Percentiles rank a stretch among this genome's conserved stretches.
Conservation (phyloP, 1,140 invertebrate species). For the Megalonaias nervosa region DNA sequence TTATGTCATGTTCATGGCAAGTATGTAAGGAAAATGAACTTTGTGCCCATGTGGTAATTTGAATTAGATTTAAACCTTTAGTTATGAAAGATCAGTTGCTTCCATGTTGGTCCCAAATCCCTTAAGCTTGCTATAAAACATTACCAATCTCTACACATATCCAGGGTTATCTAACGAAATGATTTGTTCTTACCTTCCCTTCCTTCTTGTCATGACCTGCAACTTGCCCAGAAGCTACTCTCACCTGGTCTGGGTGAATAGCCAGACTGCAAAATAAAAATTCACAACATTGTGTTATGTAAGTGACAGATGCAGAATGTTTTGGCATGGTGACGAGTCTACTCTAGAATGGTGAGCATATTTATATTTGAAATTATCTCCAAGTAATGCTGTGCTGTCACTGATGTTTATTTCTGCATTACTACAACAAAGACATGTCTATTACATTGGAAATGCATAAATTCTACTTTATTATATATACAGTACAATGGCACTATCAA, state of each 20-base stretch:
- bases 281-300: not conserved
- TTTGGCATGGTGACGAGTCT: not conserved
- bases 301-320: not conserved
- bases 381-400: not conserved
- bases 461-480: too few relatives aligned
- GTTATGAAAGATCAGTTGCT: too few relatives aligned
- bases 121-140: too few relatives aligned
- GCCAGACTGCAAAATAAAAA: conserved; percentile 19
- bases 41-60: too few relatives aligned
- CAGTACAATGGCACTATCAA: too few relatives aligned
- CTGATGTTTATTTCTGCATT: not conserved
- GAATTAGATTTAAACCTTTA: too few relatives aligned
- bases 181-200: conserved; percentile 12
- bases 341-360: too few relatives aligned
- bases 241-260: conserved; percentile 22
- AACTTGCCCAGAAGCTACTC: conserved; percentile 26
- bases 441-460: not conserved
- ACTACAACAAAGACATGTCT: not conserved
- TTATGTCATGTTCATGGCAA: too few relatives aligned
- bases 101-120: too few relatives aligned
- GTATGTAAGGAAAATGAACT: too few relatives aligned
- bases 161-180: too few relatives aligned
- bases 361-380: not conserved
- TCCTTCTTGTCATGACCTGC: conserved; percentile 27
- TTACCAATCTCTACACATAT: too few relatives aligned